Base-by-base conservation (phyloP, 2,888 invertebrate genomes). In the Mythimna lalbum region DNA sequence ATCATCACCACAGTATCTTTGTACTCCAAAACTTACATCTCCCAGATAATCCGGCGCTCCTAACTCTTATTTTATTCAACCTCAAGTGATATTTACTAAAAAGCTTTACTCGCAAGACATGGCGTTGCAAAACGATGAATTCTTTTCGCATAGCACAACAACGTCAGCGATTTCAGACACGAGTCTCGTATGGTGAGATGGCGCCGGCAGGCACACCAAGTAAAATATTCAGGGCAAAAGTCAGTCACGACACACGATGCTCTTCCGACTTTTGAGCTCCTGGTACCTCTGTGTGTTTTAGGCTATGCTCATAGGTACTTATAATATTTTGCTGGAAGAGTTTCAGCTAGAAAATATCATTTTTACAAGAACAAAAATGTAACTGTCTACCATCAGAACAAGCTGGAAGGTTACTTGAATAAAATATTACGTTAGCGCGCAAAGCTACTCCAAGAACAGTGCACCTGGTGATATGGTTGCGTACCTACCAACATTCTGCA, bases 171-270 rank as follows among this genome's bases (percentile, higher is more conserved):
- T 91, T 92, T 91, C 76, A 90, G 88, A 90, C 90, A 87, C 89
- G 89, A 89, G 88, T 81, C 84, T 89, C 86, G 88, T 88, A 85
- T 84, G 81, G 83, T 86, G 88, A 88, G 86, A 86, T 87, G 91
- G 90, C 90, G 92, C 92, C 90, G 87, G 82, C 83, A 90, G 89
- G 88, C 89, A 90, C 90, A 90, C 90, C 83, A 82, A 78, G 90
- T 93, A 91, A 94, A 93, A 94, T 94, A 95, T 94, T 93, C 94
- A 94, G 94, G 94, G 90, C 94, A 94, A 93, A 93, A 93, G 94
- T 94, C 94, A 95, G 94, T 94, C 94, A 95, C 94, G 94, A 94
- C 83, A 84, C 81, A 84, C 80, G 83, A 83, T 87, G 85, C 84
- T 90, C 88, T 88, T 91, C 87, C 89, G 84, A 89, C 86, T 89